Base-by-base conservation (phyloP, 2,113 vertebrate species). In the Xenopus tropicalis region DNA sequence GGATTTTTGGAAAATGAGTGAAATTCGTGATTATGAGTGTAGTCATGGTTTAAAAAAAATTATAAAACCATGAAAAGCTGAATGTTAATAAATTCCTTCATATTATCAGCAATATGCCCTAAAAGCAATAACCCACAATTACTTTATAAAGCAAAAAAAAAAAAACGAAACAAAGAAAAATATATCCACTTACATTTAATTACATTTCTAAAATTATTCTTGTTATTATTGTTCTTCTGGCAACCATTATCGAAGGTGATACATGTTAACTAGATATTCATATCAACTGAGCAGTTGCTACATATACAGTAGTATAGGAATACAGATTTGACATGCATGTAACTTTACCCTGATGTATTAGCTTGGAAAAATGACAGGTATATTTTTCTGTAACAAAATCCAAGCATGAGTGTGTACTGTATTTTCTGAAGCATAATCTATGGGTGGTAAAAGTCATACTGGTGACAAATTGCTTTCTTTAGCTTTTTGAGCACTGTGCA, bases 341-440 rank as follows among this genome's bases (percentile, higher is more conserved):
- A 63, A 71, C 24, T 44, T 11, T 72, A 54, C 25, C 70, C 43
- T 65, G 70, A 72, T 72, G 54, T 64, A 63, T 72, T 64, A 72
- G 44, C 58, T 72, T 72, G 59, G 46, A 46, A 42, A 1, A 54
- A 14, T 54, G 25, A 56, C 59, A 64, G 19, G 37, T 21, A 25
- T 63, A n/a, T 29, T 62, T 72, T 72, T 54, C 44, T 21, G 59
- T 14, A 61, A 46, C 21, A 71, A 44, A 62, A 71, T 62, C 16
- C 42, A n/a, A 29, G 43, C 3, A 61, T 62, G 14, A 62, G 29
- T 62, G 23, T 52, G 19, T 51, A 46, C 23, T 42, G 44, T 48
- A 24, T 71, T 71, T 62, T 21, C 43, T 62, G 42, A 25, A 11
- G 17, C 42, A 16, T 12, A 24, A 22, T 58, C 69, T 70, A 19